Percentiles rank a stretch among this genome's conserved stretches.
Evolutionary conservation across 2,113 vertebrate genomes (phyloP).

Genomic region (Agelaius phoeniceus): DNA sequence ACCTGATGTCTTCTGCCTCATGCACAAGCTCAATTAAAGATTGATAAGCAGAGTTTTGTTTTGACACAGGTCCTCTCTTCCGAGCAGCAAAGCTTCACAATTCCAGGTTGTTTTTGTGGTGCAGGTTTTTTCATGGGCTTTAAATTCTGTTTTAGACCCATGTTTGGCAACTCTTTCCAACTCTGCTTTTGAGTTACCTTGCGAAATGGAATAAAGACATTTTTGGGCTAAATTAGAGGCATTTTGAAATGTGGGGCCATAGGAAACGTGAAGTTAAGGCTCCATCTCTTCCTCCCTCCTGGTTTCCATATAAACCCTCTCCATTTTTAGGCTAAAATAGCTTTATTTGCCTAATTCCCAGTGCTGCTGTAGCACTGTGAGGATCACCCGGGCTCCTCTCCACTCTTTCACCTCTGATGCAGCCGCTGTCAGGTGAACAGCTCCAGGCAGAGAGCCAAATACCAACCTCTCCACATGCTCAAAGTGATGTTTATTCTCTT

Average conservation of each 20-base stretch:
- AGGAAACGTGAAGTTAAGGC: background rate
- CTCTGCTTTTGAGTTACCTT: background rate
- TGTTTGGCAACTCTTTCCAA: background rate
- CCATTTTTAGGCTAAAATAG: background rate
- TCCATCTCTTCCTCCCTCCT: background rate
- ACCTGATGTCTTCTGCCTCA: conserved; percentile 24
- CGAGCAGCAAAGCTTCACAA: background rate
- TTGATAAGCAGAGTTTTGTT: background rate
- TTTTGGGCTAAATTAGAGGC: background rate
- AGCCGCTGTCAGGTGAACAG: background rate
- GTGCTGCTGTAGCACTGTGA: fast-evolving
- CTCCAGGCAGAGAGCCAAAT: background rate
- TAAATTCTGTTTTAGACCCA: background rate
- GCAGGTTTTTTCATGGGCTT: background rate
- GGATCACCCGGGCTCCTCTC: background rate
- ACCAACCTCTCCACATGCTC: background rate
- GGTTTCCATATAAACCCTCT: background rate
- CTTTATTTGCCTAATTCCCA: background rate
- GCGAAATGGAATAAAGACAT: background rate
- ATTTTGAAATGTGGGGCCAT: background rate
- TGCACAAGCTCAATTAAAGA: background rate
- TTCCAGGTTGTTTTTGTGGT: background rate
- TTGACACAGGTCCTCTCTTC: background rate
- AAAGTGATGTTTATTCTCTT: background rate
- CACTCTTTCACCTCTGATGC: background rate